Evolutionary conservation across 2,113 vertebrate species (phyloP).

Genomic region (Hypanus sabinus): DNA sequence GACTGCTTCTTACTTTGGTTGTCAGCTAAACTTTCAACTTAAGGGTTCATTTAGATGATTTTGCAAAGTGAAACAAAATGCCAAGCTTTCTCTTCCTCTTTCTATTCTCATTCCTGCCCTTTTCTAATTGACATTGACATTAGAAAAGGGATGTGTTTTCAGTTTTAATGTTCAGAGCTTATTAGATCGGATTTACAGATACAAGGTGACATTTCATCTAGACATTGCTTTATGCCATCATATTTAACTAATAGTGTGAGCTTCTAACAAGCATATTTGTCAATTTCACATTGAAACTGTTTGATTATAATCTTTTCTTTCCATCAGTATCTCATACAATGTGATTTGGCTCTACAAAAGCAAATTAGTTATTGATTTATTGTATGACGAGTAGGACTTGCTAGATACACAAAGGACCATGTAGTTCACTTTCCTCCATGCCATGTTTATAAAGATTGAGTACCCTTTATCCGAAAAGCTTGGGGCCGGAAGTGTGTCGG

Average conservation of each 20-base stretch:
- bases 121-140: too few relatives aligned
- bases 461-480: too few relatives aligned
- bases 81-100: neutral
- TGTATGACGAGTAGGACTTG: neutral
- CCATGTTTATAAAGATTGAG: neutral
- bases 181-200: neutral
- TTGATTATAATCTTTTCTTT: neutral
- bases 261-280: neutral
- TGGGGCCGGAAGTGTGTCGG: too few relatives aligned
- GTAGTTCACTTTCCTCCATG: neutral
- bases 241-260: neutral
- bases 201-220: neutral
- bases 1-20: neutral
- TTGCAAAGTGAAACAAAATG: neutral
- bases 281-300: neutral
- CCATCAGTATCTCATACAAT: too few relatives aligned
- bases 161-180: neutral
- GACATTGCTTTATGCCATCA: neutral
- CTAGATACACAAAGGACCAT: neutral
- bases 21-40: neutral
- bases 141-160: neutral
- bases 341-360: neutral
- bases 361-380: neutral
- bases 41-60: neutral
- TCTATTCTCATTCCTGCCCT: neutral